Evolutionary conservation across 2,888 invertebrate species (phyloP).

Genomic region (Podotricha telesiphe): DNA sequence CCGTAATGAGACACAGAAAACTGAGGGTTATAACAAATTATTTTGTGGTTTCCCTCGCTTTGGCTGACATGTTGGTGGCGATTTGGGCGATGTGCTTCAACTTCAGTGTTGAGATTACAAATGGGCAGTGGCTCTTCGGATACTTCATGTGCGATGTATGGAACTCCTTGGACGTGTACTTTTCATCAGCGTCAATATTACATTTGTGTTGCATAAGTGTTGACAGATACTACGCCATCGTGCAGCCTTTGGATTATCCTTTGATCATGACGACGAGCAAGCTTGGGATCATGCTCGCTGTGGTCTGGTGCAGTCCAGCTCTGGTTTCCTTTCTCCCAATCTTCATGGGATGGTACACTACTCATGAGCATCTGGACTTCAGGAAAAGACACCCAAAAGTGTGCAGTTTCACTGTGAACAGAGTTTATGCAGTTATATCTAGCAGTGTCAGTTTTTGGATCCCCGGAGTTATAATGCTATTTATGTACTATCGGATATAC

Average conservation of each 20-base stretch:
- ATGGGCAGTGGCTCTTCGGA: conserved; percentile 94
- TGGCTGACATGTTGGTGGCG: conserved; percentile 97
- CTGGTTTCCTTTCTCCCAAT: conserved; percentile 97
- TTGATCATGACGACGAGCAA: conserved; percentile 94
- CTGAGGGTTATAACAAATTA: conserved; percentile 94
- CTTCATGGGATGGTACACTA: conserved; percentile 97
- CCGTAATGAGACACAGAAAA: conserved; percentile 87
- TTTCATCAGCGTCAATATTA: conserved; percentile 95
- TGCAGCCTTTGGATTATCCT: conserved; percentile 96
- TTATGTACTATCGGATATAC: conserved; percentile 95
- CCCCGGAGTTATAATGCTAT: conserved; percentile 95
- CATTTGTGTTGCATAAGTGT: conserved; percentile 97
- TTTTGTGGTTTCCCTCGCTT: conserved; percentile 96
- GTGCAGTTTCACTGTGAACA: conserved; percentile 94
- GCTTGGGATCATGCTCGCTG: conserved; percentile 91
- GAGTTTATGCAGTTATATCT: conserved; percentile 93
- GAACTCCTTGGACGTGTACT: conserved; percentile 98
- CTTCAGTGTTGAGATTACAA: conserved; percentile 93
- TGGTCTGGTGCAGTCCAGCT: conserved; percentile 96
- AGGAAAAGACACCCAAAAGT: conserved; percentile 87
- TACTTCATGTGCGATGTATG: conserved; percentile 97
- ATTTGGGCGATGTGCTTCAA: conserved; percentile 97
- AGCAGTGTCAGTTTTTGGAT: conserved; percentile 97
- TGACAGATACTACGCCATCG: conserved; percentile 95
- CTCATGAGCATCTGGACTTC: conserved; percentile 89